These are phyloP conservation scores for Drepanosiphum platanoidis DNA, from an alignment of 2,888 invertebrate species.

Conservation along the genomic window DNA sequence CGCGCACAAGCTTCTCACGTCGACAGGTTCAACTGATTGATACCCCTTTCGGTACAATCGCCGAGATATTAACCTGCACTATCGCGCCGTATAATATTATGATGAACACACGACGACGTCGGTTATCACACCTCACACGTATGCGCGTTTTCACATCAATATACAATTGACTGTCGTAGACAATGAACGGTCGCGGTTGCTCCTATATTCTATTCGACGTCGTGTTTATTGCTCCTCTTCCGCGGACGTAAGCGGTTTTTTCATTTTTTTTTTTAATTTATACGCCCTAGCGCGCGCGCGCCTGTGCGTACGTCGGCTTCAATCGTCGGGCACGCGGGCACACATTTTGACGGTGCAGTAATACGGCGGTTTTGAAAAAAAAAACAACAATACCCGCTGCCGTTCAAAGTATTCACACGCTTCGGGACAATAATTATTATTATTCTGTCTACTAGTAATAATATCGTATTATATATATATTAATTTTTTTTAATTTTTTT, in stretches of 20 bases:
- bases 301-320: too few relatives aligned
- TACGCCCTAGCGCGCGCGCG: too few relatives aligned
- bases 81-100: constrained; percentile 35
- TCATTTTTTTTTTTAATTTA: too few relatives aligned
- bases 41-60: constrained; percentile 30
- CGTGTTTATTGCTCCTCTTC: not conserved
- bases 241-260: not conserved
- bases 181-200: not conserved
- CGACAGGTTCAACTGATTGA: constrained; percentile 36
- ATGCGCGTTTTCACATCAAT: not conserved
- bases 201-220: not conserved
- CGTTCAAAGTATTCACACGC: too few relatives aligned
- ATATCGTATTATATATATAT: too few relatives aligned
- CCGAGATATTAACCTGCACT: constrained; percentile 14
- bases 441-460: not conserved
- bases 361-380: too few relatives aligned
- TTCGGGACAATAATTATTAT: too few relatives aligned
- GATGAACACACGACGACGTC: too few relatives aligned
- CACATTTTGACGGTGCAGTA: too few relatives aligned
- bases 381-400: not conserved
- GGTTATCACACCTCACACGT: not conserved
- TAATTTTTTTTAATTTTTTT: too few relatives aligned
- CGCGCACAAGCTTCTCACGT: not conserved
- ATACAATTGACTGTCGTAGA: constrained; percentile 9
- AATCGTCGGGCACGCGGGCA: too few relatives aligned